Evolutionary conservation across 2,797 vertebrate genomes (phyloP).

Genomic region (Cirrhinus molitorella): DNA sequence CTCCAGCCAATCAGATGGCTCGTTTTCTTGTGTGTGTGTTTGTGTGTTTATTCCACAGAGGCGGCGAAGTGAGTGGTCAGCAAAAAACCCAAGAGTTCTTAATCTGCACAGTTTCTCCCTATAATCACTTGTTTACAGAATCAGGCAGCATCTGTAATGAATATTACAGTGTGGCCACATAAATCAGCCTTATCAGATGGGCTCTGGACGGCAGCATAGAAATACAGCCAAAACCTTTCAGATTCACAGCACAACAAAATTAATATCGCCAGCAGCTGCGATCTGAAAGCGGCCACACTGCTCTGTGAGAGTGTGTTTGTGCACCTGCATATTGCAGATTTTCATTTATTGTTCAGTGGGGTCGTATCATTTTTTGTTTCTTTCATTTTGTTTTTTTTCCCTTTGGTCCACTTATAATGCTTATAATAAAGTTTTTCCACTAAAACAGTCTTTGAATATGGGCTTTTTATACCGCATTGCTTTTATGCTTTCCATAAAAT

Average conservation of each 20-base stretch:
- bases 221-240: constrained; percentile 24
- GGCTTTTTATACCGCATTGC: neutral
- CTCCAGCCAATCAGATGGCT: constrained; percentile 56
- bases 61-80: constrained; percentile 58
- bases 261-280: constrained; percentile 1
- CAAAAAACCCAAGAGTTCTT: constrained; percentile 44
- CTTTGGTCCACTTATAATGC: neutral
- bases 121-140: constrained; percentile 55
- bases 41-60: constrained; percentile 1
- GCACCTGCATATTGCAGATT: constrained; percentile 16
- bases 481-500: neutral
- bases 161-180: constrained; percentile 49
- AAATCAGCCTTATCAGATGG: constrained; percentile 58
- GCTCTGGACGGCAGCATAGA: constrained; percentile 21
- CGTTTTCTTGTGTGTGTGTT: constrained; percentile 58
- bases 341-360: neutral
- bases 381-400: neutral
- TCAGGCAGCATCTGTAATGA: constrained; percentile 58
- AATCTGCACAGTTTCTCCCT: constrained; percentile 48
- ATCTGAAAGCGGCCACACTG: neutral
- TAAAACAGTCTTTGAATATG: neutral
- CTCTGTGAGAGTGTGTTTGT: neutral
- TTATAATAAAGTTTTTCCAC: neutral
- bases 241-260: constrained; percentile 13
- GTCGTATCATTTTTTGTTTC: neutral